Conservation (phyloP, 2,888 invertebrate genomes). For the Pollenia labialis region DNA sequence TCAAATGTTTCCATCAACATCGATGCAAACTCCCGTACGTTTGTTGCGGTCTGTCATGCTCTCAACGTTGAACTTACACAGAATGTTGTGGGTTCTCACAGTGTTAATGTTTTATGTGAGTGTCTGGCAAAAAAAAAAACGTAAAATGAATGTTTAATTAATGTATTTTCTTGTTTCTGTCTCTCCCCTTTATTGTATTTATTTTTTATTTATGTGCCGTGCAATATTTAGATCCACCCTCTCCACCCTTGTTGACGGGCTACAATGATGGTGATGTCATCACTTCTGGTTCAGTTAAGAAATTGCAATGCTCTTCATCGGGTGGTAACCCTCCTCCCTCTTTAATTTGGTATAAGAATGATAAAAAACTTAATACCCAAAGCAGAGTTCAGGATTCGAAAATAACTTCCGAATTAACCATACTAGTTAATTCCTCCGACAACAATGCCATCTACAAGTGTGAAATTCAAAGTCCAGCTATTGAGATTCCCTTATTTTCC, state of each 20-base stretch:
- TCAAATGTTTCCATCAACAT: slow-evolving; percentile 81
- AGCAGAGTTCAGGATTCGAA: slow-evolving; percentile 79
- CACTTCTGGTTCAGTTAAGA: slow-evolving; percentile 81
- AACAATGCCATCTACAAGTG: slow-evolving; percentile 83
- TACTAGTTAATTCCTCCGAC: slow-evolving; percentile 81
- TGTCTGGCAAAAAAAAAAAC: slow-evolving; percentile 65
- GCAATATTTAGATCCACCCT: slow-evolving; percentile 79
- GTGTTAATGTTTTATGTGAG: slow-evolving; percentile 82
- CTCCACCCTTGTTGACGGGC: slow-evolving; percentile 79
- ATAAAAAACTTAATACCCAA: slow-evolving; percentile 80
- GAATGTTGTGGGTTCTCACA: slow-evolving; percentile 82
- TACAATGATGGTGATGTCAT: slow-evolving; percentile 82
- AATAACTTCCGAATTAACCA: slow-evolving; percentile 80
- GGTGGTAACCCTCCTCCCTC: slow-evolving; percentile 81
- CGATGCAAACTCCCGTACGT: slow-evolving; percentile 80
- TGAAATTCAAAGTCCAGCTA: slow-evolving; percentile 81
- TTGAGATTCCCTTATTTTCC: slow-evolving; percentile 81
- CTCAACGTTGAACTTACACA: slow-evolving; percentile 81
- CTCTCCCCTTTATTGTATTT: slow-evolving; percentile 14
- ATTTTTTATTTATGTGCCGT: neutral
- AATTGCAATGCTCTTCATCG: slow-evolving; percentile 80
- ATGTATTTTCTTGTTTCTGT: slow-evolving; percentile 18
- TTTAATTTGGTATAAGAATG: slow-evolving; percentile 81
- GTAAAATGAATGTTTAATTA: slow-evolving; percentile 61
- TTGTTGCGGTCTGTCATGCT: slow-evolving; percentile 81